Evolutionary conservation across 2,113 vertebrate genomes (phyloP).

Genomic region (Platichthys stellatus): DNA sequence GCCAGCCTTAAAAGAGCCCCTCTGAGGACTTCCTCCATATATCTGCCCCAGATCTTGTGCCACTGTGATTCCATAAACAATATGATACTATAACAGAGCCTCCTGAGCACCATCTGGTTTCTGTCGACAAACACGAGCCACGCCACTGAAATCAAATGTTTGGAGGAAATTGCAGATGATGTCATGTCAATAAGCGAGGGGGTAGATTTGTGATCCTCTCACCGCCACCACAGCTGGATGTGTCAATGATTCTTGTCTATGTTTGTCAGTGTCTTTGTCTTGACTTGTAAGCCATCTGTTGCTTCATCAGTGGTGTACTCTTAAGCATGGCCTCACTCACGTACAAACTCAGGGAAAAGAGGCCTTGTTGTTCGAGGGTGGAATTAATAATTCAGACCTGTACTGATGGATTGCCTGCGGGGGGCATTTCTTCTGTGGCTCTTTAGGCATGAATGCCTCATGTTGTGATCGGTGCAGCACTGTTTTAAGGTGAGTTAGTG

Average conservation of each 20-base stretch:
- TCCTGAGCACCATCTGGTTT: constrained; percentile 73
- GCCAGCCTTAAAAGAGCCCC: background rate
- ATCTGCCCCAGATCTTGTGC: constrained; percentile 60
- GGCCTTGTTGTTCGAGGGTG: constrained; percentile 35
- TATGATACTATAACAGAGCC: constrained; percentile 46
- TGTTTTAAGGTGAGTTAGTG: constrained; percentile 67
- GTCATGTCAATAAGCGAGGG: constrained; percentile 61
- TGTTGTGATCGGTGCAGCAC: constrained; percentile 40
- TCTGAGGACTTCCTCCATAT: constrained; percentile 16
- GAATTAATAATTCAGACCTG: constrained; percentile 70
- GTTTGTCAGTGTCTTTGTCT: constrained; percentile 28
- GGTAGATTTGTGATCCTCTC: constrained; percentile 37
- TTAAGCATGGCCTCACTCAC: constrained; percentile 13
- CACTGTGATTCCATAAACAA: constrained; percentile 51
- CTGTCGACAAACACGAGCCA: constrained; percentile 19
- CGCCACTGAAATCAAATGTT: constrained; percentile 57
- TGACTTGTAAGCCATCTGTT: constrained; percentile 56
- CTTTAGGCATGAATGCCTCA: constrained; percentile 35
- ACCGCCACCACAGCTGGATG: constrained; percentile 49
- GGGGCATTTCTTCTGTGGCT: constrained; percentile 44
- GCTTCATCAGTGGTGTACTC: constrained; percentile 33
- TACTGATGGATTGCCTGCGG: constrained; percentile 47
- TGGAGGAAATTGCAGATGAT: constrained; percentile 64
- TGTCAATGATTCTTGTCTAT: constrained; percentile 32
- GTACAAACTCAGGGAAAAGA: constrained; percentile 12